Evolutionary conservation across 1,140 invertebrate genomes (phyloP).

Genomic region (Amphibalanus amphitrite): DNA sequence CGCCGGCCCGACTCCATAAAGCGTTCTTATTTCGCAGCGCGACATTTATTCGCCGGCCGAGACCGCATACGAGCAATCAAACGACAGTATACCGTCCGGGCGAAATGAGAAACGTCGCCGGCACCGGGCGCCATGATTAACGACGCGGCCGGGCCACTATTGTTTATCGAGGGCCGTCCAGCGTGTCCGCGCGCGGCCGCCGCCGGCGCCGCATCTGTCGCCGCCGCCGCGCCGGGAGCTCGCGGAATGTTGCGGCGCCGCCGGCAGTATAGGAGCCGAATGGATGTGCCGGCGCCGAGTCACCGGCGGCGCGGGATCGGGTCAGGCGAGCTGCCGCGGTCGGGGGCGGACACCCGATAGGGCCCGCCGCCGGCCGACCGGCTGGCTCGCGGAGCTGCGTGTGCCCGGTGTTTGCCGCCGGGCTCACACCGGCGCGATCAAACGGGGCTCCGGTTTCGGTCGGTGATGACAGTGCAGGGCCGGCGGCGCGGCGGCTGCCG

Average conservation of each 20-base stretch:
- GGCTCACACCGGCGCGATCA: no score
- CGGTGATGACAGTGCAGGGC: no score
- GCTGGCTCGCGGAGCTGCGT: neutral
- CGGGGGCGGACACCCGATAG: no score
- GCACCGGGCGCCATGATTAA: neutral
- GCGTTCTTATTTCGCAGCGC: neutral
- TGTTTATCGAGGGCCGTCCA: neutral
- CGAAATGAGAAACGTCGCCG: neutral
- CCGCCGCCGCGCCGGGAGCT: neutral
- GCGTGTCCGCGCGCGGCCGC: no score
- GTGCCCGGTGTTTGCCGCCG: no score
- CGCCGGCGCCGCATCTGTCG: no score
- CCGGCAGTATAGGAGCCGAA: neutral
- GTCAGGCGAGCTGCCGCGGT: no score
- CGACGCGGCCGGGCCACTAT: neutral
- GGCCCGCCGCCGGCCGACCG: neutral
- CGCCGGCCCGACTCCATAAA: neutral
- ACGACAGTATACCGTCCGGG: neutral
- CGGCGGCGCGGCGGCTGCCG: no score
- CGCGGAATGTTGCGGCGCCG: neutral
- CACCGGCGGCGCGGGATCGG: neutral
- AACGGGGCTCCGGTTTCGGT: no score
- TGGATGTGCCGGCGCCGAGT: neutral
- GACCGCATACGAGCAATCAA: constrained; percentile 1
- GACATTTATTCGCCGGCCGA: neutral